Conservation (phyloP, 2,888 invertebrate species). For the Alentia gelatinosa region DNA sequence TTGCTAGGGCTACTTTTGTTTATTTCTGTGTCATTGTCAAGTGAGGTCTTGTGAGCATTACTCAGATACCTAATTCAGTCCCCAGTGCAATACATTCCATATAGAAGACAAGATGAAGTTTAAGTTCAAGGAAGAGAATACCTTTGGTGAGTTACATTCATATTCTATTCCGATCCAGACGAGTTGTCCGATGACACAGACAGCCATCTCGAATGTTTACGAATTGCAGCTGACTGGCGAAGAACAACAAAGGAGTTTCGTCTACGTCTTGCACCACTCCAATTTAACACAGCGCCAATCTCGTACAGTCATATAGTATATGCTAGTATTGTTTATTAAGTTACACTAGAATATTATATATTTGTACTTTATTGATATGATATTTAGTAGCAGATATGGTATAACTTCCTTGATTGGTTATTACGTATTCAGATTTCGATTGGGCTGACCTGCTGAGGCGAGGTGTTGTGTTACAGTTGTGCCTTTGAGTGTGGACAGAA, state of each 20-base stretch:
- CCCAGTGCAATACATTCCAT: neutral
- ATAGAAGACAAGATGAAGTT: conserved; percentile 74
- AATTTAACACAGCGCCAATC: neutral
- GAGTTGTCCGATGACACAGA: neutral
- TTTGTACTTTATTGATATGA: too few relatives aligned
- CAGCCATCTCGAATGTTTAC: conserved; percentile 12
- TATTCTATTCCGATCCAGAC: neutral
- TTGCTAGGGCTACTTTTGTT: neutral
- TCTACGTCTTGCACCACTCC: conserved; percentile 4
- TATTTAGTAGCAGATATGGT: too few relatives aligned
- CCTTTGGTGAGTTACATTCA: conserved; percentile 72
- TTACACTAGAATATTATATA: too few relatives aligned
- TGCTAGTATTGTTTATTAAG: too few relatives aligned
- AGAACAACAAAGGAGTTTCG: neutral
- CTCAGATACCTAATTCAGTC: neutral
- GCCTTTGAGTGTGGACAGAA: too few relatives aligned
- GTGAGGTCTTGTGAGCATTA: conserved; percentile 29
- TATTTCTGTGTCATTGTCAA: conserved; percentile 42
- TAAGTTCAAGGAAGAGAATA: conserved; percentile 80
- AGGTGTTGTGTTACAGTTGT: too few relatives aligned
- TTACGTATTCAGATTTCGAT: too few relatives aligned
- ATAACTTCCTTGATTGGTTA: too few relatives aligned
- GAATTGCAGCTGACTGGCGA: conserved; percentile 5
- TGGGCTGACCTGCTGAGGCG: too few relatives aligned
- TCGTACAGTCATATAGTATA: too few relatives aligned